A percentile compares a stretch with the other conserved stretches of the same genome.
Conservation (phyloP, 2,113 vertebrate genomes). For the Corythornis madagascariensis region DNA sequence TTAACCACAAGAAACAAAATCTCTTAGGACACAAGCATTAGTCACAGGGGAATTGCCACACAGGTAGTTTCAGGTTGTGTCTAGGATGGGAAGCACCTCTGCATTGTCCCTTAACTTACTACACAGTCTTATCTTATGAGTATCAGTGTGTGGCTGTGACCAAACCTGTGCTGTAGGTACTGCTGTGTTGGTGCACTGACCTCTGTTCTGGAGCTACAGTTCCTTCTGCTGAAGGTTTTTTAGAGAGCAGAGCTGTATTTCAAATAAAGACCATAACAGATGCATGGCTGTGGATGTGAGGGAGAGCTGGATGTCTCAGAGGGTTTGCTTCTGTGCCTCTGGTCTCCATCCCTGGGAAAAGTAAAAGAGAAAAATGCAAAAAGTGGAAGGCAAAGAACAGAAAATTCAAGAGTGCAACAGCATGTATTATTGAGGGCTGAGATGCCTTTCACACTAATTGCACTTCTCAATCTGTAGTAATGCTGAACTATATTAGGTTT, state of each 20-base stretch:
- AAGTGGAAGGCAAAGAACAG: neutral
- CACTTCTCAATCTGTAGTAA: neutral
- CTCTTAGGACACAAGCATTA: neutral
- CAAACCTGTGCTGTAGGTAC: accelerated
- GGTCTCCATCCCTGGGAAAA: neutral
- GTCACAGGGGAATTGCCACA: neutral
- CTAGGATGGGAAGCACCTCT: neutral
- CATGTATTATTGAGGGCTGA: neutral
- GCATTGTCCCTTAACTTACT: neutral
- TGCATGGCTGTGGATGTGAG: neutral
- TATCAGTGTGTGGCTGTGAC: neutral
- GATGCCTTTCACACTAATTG: neutral
- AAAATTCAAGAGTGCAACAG: neutral
- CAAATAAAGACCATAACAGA: neutral
- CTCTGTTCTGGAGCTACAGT: neutral
- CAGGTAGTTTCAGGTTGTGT: neutral
- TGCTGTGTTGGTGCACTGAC: neutral
- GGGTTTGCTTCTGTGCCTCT: neutral
- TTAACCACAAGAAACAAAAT: neutral
- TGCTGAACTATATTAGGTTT: neutral
- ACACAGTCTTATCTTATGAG: neutral
- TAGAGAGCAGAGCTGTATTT: neutral
- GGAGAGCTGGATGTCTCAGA: neutral
- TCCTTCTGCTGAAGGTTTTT: neutral
- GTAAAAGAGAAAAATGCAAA: neutral